Evolutionary conservation across 1,140 invertebrate species (phyloP).

Genomic region (Euglossa dilemma): DNA sequence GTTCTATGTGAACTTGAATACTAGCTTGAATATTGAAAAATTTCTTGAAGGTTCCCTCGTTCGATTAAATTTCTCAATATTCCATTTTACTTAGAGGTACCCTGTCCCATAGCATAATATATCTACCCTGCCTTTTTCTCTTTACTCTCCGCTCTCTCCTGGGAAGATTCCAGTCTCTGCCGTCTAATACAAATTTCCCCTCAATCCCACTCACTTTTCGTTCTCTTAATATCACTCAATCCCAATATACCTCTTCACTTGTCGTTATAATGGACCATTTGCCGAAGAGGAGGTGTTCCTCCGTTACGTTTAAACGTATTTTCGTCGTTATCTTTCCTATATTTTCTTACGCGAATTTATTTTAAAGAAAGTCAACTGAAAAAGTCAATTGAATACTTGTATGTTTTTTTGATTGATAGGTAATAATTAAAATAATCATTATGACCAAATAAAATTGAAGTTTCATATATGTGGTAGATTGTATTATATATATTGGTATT

Average conservation of each 20-base stretch:
- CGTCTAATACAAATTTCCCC: conserved; percentile 50
- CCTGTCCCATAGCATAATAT: conserved; percentile 39
- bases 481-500: too few relatives aligned
- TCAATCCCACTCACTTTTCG: conserved; percentile 32
- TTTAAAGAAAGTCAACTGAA: background rate
- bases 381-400: background rate
- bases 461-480: too few relatives aligned
- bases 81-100: conserved; percentile 14
- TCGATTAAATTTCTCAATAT: conserved; percentile 44
- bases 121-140: conserved; percentile 22
- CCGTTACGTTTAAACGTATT: conserved; percentile 27
- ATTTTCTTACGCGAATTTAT: background rate
- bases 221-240: conserved; percentile 57
- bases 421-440: too few relatives aligned
- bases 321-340: conserved; percentile 20
- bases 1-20: background rate
- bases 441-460: too few relatives aligned
- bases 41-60: conserved; percentile 9
- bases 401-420: too few relatives aligned
- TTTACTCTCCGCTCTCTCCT: conserved; percentile 1
- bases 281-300: conserved; percentile 35
- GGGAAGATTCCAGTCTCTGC: conserved; percentile 5
- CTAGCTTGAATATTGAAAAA: too few relatives aligned
- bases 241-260: conserved; percentile 58
- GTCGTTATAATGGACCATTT: conserved; percentile 58